A percentile compares a stretch with the other conserved stretches of the same genome.
Evolutionary conservation across 2,888 invertebrate species (phyloP).

Genomic region (Pyrrhopygopsis socrates): DNA sequence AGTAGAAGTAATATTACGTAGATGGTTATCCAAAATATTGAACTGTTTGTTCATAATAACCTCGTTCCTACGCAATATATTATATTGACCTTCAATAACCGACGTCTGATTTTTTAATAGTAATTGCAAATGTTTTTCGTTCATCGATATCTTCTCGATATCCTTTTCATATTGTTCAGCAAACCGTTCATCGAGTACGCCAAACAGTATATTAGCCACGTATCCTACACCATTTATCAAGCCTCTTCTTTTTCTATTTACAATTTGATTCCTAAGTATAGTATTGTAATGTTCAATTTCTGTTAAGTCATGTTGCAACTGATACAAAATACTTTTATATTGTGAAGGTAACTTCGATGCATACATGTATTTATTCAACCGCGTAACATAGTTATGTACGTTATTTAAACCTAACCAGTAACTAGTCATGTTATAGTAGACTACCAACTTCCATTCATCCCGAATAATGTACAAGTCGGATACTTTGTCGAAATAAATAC

Average conservation of each 20-base stretch:
- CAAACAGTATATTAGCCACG: slow-evolving; percentile 57
- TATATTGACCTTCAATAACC: slow-evolving; percentile 30
- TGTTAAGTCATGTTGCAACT: slow-evolving; percentile 22
- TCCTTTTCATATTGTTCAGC: slow-evolving; percentile 61
- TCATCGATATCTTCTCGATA: slow-evolving; percentile 27
- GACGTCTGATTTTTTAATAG: slow-evolving; percentile 24
- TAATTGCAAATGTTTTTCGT: slow-evolving; percentile 1
- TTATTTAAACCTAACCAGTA: slow-evolving; percentile 25
- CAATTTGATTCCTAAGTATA: slow-evolving; percentile 55
- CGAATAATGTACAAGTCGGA: no score
- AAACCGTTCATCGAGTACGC: slow-evolving; percentile 71
- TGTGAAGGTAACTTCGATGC: background rate
- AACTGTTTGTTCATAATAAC: slow-evolving; percentile 34
- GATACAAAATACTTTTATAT: slow-evolving; percentile 1
- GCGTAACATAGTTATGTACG: slow-evolving; percentile 13
- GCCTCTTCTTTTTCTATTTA: slow-evolving; percentile 36
- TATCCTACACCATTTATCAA: slow-evolving; percentile 68
- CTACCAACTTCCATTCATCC: slow-evolving; percentile 5
- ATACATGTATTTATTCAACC: background rate
- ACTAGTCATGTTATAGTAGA: slow-evolving; percentile 37
- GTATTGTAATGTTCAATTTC: slow-evolving; percentile 51
- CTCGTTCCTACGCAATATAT: slow-evolving; percentile 27
- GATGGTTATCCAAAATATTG: slow-evolving; percentile 21
- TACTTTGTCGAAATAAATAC: background rate
- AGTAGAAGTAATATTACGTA: background rate